Evolutionary conservation across 2,797 vertebrate species (phyloP), one percentile per base, ranked within the genome.

Genomic region (Triplophysa yarkandensis): DNA sequence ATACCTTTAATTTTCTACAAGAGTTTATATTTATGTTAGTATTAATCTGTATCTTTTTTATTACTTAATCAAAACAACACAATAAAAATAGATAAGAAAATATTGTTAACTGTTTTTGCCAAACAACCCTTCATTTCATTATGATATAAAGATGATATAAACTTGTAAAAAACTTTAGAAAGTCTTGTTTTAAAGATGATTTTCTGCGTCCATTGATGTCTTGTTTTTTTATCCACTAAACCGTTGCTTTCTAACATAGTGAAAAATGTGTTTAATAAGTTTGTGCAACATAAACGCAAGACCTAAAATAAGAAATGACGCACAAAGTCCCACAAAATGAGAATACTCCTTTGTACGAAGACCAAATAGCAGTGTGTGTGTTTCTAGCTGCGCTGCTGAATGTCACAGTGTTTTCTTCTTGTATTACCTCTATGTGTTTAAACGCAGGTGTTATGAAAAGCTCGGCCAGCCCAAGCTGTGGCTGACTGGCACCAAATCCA

Each of bases 401-500:
- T 61, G 21, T 46, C 21, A 39, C 27, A 44, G 34, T 71, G 50
- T 32, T 68, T 60, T 54, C 32, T 46, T 64, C n/a, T 58, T 65
- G 55, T 60, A 46, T 32, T 55, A 57, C 36, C 50, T 77, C 17
- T 67, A 30, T 81, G 71, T 80, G 69, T 78, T 61, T 77, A 55
- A 43, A 77, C 4, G 66, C 79, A 83, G 77, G 76, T 81, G 80
- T 65, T 75, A 17, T 23, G 58, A 32, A 63, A 23, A 62, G 50
- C 54, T 21, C 21, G 58, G 67, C 76, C 77, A 81, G 74, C 52
- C 76, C 30, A 79, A 72, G 75, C 70, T 77, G 72, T 71, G 76
- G 64, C 50, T 55, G 27, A 68, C 48, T 74, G 69, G 74, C 82
- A 79, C 63, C 62, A 74, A 68, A 77, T 65, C 71, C 19, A 27